phyloP scores from a whole-genome alignment of 2,797 vertebrate genomes.

The Chelmon rostratus region DNA sequence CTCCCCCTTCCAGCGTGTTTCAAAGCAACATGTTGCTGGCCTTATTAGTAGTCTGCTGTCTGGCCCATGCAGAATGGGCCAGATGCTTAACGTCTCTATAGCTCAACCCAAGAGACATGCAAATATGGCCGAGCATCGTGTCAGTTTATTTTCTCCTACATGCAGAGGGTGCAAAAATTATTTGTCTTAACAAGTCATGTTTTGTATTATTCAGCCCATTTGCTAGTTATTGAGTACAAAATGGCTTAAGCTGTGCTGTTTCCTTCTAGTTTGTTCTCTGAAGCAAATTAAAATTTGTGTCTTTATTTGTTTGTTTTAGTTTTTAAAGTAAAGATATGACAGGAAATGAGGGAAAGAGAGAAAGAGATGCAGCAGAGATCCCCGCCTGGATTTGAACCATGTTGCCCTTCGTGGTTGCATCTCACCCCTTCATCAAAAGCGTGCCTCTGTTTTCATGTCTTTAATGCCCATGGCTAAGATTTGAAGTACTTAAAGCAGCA shows the following conservation, averaged over 20 bases:
- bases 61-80: slow-evolving; percentile 18
- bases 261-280: not conserved
- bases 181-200: not conserved
- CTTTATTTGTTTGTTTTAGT: too few species aligned
- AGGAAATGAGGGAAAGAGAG: not conserved
- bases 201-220: not conserved
- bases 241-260: not conserved
- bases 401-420: too few species aligned
- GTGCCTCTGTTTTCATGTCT: too few species aligned
- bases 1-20: not conserved
- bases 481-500: not conserved
- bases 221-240: not conserved
- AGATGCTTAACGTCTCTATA: slow-evolving; percentile 4
- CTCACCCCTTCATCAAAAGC: too few species aligned
- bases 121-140: not conserved
- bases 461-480: too few species aligned
- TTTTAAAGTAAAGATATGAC: not conserved
- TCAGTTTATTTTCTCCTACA: not conserved
- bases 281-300: not conserved
- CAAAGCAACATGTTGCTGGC: slow-evolving; percentile 33
- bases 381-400: too few species aligned
- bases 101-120: not conserved
- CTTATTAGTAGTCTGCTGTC: slow-evolving; percentile 37
- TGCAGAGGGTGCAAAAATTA: not conserved
- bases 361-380: too few species aligned